phyloP scores from a whole-genome alignment of 2,113 vertebrate species.

The Peromyscus californicus region DNA sequence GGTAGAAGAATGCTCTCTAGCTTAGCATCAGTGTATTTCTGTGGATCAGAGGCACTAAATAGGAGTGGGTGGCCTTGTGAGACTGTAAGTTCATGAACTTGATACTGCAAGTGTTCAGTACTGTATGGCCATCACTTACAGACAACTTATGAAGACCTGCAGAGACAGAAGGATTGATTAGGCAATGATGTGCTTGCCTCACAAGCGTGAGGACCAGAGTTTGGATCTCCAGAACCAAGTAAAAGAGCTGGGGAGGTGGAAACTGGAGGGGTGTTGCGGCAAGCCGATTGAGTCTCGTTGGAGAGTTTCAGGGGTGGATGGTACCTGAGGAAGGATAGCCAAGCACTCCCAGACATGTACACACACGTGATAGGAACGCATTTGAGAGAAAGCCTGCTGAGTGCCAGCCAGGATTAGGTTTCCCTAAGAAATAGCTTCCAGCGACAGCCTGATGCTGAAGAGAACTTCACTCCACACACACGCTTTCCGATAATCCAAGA shows the following conservation, averaged over 20 bases:
- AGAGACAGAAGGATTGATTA: background rate
- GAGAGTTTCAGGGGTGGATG: background rate
- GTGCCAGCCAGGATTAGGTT: background rate
- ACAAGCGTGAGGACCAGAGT: background rate
- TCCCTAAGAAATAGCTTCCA: conserved; percentile 37
- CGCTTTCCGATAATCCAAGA: conserved; percentile 34
- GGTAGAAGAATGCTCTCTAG: background rate
- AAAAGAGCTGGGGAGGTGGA: background rate
- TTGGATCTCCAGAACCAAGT: background rate
- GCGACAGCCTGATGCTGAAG: background rate
- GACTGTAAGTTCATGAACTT: background rate
- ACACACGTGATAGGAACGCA: background rate
- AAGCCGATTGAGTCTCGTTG: background rate
- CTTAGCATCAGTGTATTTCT: background rate
- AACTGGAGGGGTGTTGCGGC: background rate
- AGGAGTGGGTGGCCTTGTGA: background rate
- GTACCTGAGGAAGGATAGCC: too few relatives aligned
- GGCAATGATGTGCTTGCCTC: background rate
- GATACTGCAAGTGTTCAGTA: background rate
- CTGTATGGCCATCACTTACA: background rate
- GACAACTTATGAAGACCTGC: background rate
- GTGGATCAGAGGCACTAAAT: background rate
- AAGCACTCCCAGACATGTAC: background rate
- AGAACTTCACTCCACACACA: background rate
- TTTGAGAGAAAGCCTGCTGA: background rate